Evolutionary conservation across 1,140 invertebrate genomes (phyloP), one percentile per base, ranked within the genome.

Genomic region (Polyergus mexicanus): DNA sequence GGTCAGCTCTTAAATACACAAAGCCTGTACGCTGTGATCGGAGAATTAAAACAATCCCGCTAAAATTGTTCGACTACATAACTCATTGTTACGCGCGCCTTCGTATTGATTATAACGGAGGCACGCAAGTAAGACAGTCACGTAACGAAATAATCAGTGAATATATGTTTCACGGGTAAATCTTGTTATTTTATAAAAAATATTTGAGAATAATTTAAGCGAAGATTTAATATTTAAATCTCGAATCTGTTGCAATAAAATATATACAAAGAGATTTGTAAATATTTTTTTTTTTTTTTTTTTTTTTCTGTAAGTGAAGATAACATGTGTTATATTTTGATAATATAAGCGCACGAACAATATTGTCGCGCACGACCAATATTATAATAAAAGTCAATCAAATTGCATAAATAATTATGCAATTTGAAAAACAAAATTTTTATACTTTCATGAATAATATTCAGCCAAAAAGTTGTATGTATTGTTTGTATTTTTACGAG

Each of bases 1-100:
- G 68, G 60, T 83, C 83, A 51, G 65, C 56, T 76, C 78, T 63
- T 87, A 58, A 69, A 32, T 86, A 86, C 85, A 87, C 86, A 77
- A 83, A 86, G 44, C 56, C 66, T 84, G 16, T 51, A 86, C 78
- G 51, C 58, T 84, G n/a, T 38, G 78, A 86, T 71, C 44, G 44
- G 38, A 51, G 58, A 77, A 35, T 54, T 77, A 77, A 85, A 77
- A 38, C 56, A 63, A 32, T 54, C 72, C 76, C 32, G 13, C 47
- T 44, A 11, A 16, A 47, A 60, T 60, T 44, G 54, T 83, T 35
- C 25, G 41, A 32, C 66, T 13, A 60, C 28, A 35, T n/a, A n/a
- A n/a, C n/a, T 32, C 16, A 28, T 71, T 41, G 51, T 71, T 56
- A 66, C 22, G 11, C 7, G 38, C 16, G 19, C 19, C 3, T 74